These are phyloP conservation scores for Nixonia krombeini DNA, from an alignment of 1,140 invertebrate species.

Conservation along the genomic window DNA sequence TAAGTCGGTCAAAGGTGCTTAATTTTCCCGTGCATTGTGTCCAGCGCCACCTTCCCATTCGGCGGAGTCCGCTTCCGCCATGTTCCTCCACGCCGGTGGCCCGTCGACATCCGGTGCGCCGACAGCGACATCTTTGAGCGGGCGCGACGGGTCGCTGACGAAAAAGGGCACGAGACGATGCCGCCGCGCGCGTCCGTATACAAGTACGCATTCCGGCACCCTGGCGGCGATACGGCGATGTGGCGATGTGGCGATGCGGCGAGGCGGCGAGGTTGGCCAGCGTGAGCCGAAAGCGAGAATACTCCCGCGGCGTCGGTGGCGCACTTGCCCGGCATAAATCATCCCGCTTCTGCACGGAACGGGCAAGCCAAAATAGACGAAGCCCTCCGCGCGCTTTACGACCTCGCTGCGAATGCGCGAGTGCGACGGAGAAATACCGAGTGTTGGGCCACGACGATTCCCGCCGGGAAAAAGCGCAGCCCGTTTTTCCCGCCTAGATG, in stretches of 20 bases:
- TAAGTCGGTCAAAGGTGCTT: no score
- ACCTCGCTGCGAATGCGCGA: neutral
- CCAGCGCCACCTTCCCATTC: no score
- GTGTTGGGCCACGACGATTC: neutral
- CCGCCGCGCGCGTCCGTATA: no score
- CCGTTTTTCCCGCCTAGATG: neutral
- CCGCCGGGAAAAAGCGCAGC: neutral
- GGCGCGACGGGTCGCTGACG: no score
- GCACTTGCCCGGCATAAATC: constrained; percentile 58
- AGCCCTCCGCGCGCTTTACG: constrained; percentile 18
- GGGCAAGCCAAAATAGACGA: constrained; percentile 55
- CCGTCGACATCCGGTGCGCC: no score
- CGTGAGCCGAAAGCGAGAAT: constrained; percentile 54
- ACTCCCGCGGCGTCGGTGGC: constrained; percentile 52
- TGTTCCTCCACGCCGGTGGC: no score
- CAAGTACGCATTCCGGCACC: neutral
- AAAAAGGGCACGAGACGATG: no score
- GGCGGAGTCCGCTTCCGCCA: no score
- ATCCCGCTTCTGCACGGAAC: constrained; percentile 53
- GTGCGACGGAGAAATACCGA: neutral
- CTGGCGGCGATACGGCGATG: neutral
- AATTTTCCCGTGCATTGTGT: no score
- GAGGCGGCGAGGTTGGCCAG: constrained; percentile 51
- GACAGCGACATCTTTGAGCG: no score
- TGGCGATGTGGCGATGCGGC: constrained; percentile 8